A percentile compares a stretch with the other conserved stretches of the same genome.
phyloP scores from a whole-genome alignment of 23 tunicate genomes.

The Phallusia fumigata region DNA sequence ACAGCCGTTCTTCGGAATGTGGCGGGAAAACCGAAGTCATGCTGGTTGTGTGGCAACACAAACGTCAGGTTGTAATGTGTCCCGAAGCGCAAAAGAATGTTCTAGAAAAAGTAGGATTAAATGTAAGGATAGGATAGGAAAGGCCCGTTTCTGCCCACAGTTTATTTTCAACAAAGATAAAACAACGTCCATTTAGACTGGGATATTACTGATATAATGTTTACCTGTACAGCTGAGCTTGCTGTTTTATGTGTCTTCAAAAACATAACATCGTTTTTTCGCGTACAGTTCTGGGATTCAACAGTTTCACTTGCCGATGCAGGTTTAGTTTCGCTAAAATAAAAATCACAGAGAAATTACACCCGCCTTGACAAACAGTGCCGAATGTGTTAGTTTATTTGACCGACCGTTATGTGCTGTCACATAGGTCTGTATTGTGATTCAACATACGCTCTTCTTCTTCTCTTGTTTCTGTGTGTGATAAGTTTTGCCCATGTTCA shows the following conservation, averaged over 20 bases:
- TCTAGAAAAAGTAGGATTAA: conserved; percentile 2
- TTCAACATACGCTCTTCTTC: no score
- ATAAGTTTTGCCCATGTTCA: no score
- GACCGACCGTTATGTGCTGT: no score
- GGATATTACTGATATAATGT: neutral
- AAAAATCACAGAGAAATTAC: neutral
- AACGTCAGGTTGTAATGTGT: conserved; percentile 7
- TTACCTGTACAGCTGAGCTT: no score
- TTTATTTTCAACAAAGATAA: no score
- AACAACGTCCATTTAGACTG: no score
- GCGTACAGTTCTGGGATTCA: neutral
- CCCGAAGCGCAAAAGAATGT: conserved; percentile 28
- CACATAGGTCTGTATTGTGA: no score
- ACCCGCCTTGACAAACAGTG: no score
- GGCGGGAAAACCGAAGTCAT: conserved; percentile 27
- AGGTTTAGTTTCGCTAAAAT: neutral
- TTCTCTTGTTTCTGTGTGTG: no score
- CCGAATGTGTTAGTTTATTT: no score
- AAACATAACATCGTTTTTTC: neutral
- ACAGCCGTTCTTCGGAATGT: neutral
- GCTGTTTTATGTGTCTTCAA: no score
- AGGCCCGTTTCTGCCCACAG: neutral
- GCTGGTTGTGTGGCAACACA: conserved; percentile 15
- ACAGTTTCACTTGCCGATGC: neutral
- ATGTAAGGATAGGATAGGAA: no score